Percentiles rank a stretch among this genome's conserved stretches.
Evolutionary conservation across 1,140 invertebrate genomes (phyloP).

Genomic region (Camponotus pennsylvanicus): DNA sequence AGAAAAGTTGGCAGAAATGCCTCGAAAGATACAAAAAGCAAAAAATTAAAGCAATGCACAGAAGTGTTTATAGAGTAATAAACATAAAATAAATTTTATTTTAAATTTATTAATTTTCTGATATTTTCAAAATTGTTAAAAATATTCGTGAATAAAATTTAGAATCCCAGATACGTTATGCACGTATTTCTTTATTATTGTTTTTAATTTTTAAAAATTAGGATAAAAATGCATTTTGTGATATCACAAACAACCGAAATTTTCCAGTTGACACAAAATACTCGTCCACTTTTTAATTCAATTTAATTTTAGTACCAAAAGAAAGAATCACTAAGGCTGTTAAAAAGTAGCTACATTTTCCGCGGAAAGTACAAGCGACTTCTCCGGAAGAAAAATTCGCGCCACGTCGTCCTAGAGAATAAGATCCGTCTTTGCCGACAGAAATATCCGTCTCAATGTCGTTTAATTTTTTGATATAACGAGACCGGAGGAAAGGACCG

Average conservation of each 20-base stretch:
- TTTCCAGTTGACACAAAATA: not conserved
- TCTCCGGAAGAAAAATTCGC: constrained; percentile 1
- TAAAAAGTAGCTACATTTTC: not conserved
- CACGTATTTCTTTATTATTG: not conserved
- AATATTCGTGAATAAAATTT: not conserved
- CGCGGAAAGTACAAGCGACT: not conserved
- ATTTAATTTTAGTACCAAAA: not conserved
- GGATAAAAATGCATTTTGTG: not conserved
- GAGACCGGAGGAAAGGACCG: not conserved
- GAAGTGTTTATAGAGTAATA: not conserved
- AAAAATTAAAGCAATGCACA: constrained; percentile 42
- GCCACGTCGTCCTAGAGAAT: constrained; percentile 4
- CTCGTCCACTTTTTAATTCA: not conserved
- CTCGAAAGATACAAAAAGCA: not conserved
- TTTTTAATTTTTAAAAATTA: not conserved
- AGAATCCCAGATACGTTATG: not conserved
- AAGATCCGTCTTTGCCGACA: constrained; percentile 33
- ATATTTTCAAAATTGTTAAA: not conserved
- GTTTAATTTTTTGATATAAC: constrained; percentile 56
- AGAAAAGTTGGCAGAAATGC: constrained; percentile 26
- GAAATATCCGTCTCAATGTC: constrained; percentile 38
- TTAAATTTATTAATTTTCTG: not conserved
- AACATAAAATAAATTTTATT: not conserved
- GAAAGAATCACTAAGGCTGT: not conserved
- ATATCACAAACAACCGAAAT: not conserved